Evolutionary conservation across 2,888 invertebrate genomes (phyloP), one percentile per base, ranked within the genome.

Genomic region (Patella ulyssiponensis): DNA sequence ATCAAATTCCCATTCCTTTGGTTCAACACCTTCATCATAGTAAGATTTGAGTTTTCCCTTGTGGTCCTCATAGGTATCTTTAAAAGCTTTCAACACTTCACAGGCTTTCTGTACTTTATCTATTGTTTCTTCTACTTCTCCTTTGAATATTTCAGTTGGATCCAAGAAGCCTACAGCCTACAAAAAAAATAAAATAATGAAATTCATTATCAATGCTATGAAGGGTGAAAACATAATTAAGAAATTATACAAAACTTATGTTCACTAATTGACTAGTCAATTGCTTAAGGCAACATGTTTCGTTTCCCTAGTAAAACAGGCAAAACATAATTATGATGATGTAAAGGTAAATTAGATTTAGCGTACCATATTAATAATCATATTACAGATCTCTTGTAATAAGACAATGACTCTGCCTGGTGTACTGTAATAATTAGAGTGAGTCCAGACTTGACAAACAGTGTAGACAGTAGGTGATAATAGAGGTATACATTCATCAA

Each of bases 91-190:
- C 51, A 92, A 83, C 12, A 90, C 88, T 76, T 87, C 83, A 75
- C 86, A 80, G 20, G 91, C 87, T 76, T 86, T 87, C 27, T 86
- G 92, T 15, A 98, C 95, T 81, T 97, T 94, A 91, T 95, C 95
- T 90, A 96, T 95, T 0, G 97, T 96, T 93, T 98, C 98, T 89
- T 97, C 97, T 69, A 97, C 96, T 86, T 98, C 98, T 84, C 97
- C 97, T 91, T 98, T 98, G 90, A 98, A 98, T 79, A 98, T 94
- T 1, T 98, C 96, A 3, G 95, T 94, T 0, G 98, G 97, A 89
- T 98, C 98, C 85, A 98, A 93, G 92, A 95, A 98, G 87, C 95
- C 94, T 88, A 96, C 95, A 0, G 96, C 97, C 96, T 96, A 88
- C 77, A 93, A 94, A 81, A 76, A 80, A 83, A 69, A n/a, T n/a